Conservation (phyloP, 1,140 invertebrate species). For the Palaemon carinicauda region DNA sequence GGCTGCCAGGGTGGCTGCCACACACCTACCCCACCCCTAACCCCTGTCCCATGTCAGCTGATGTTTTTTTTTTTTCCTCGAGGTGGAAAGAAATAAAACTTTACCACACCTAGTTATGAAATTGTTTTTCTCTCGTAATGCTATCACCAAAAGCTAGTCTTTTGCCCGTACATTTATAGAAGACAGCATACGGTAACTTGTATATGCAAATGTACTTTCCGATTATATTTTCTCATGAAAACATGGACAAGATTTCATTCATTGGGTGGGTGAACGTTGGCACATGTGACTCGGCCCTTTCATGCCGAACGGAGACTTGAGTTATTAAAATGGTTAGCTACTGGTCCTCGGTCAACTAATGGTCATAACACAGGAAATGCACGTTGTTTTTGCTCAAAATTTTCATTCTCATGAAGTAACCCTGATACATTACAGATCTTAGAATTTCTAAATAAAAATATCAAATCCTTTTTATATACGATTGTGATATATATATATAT, state of each 20-base stretch:
- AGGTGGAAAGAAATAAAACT: background rate
- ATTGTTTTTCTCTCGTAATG: conserved; percentile 33
- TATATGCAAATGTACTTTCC: conserved; percentile 57
- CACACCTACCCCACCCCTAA: background rate
- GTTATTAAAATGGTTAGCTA: too few species aligned
- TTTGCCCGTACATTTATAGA: conserved; percentile 38
- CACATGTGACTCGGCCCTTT: conserved; percentile 27
- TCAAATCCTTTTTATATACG: background rate
- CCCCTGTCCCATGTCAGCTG: conserved; percentile 20
- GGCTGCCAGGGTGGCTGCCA: background rate
- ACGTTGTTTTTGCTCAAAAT: background rate
- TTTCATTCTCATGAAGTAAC: background rate
- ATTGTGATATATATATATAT: background rate
- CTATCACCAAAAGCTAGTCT: conserved; percentile 40
- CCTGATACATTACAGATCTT: too few species aligned
- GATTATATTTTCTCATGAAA: conserved; percentile 53
- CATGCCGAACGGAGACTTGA: background rate
- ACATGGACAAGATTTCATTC: conserved; percentile 43
- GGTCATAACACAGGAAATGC: too few species aligned
- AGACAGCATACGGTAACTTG: conserved; percentile 51
- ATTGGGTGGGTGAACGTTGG: conserved; percentile 44
- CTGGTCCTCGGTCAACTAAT: too few species aligned
- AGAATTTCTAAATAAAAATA: background rate
- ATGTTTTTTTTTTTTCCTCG: conserved; percentile 14
- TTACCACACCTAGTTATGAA: conserved; percentile 36